Percentiles rank a stretch among this genome's conserved stretches.
Evolutionary conservation across 2,113 vertebrate species (phyloP).

Genomic region (Rafetus swinhoei): DNA sequence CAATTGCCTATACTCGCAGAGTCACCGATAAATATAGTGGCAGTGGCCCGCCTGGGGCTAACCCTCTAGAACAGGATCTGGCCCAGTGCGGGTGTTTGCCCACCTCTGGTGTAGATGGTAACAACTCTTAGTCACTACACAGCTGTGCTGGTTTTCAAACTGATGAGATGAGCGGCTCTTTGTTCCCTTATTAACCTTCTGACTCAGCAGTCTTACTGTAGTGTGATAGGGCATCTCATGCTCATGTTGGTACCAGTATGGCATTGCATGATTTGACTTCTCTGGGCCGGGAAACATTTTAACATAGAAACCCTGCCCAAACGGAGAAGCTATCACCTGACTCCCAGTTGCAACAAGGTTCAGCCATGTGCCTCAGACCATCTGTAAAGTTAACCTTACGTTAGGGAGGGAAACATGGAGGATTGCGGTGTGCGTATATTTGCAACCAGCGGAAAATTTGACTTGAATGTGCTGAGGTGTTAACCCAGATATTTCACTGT

Average conservation of each 20-base stretch:
- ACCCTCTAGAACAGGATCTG: no score
- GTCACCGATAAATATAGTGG: no score
- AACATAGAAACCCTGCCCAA: not conserved
- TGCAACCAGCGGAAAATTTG: not conserved
- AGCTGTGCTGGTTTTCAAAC: not conserved
- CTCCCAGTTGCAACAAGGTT: not conserved
- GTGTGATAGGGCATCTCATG: not conserved
- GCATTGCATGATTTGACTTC: not conserved
- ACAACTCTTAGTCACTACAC: not conserved
- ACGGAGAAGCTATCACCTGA: not conserved
- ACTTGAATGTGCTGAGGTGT: fast-evolving
- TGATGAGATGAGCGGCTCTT: not conserved
- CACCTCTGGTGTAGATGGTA: not conserved
- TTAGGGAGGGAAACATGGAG: not conserved
- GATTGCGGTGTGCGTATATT: not conserved
- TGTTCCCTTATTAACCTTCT: not conserved
- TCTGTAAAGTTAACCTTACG: not conserved
- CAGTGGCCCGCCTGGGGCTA: no score
- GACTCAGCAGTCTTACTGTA: not conserved
- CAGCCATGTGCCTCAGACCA: not conserved
- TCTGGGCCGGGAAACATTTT: not conserved
- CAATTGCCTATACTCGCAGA: no score
- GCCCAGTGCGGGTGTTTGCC: no score
- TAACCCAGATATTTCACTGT: not conserved
- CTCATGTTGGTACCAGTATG: not conserved